Percentiles rank a stretch among this genome's conserved stretches.
Conservation (phyloP, 2,888 invertebrate species). For the Meganola albula region DNA sequence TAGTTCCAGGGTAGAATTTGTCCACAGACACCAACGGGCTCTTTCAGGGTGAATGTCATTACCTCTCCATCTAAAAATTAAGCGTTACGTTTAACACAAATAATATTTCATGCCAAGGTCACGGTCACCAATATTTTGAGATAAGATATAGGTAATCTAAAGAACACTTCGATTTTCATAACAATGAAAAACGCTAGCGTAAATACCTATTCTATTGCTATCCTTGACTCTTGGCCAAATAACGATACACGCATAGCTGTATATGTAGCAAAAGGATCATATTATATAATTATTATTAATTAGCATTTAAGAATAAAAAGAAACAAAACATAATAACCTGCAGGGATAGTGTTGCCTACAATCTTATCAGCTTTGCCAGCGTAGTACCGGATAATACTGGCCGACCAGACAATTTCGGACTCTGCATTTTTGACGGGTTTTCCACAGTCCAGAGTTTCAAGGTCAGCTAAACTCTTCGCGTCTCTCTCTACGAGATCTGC, state of each 20-base stretch:
- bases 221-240: too few relatives aligned
- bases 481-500: constrained; percentile 88
- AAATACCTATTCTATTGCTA: too few relatives aligned
- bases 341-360: constrained; percentile 85
- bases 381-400: constrained; percentile 85
- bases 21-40: constrained; percentile 91
- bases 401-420: constrained; percentile 79
- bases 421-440: constrained; percentile 87
- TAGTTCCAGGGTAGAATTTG: constrained; percentile 97
- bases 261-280: too few relatives aligned
- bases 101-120: not conserved
- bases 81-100: not conserved
- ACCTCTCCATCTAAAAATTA: constrained; percentile 82
- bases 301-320: too few relatives aligned
- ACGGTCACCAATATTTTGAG: too few relatives aligned
- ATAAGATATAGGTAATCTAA: too few relatives aligned
- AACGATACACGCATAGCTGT: too few relatives aligned
- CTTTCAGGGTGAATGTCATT: constrained; percentile 88
- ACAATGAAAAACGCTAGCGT: too few relatives aligned
- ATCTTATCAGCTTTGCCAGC: constrained; percentile 96
- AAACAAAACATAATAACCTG: too few relatives aligned
- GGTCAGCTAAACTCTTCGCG: constrained; percentile 81
- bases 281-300: not conserved
- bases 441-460: constrained; percentile 96
- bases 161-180: too few relatives aligned